phyloP scores from a whole-genome alignment of 2,888 invertebrate genomes.

The Melieria picta region DNA sequence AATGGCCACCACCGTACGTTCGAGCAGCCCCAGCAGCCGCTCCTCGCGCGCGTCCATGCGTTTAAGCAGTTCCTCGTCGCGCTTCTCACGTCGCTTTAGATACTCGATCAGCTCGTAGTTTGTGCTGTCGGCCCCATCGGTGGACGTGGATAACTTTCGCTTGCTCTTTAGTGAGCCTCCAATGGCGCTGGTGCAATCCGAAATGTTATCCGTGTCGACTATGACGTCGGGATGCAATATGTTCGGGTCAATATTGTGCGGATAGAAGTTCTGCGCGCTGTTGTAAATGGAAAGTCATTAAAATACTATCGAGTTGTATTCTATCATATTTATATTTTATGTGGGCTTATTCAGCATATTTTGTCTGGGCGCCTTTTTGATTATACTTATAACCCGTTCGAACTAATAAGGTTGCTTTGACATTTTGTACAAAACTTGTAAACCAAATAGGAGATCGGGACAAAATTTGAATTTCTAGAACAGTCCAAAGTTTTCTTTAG shows the following conservation, averaged over 20 bases:
- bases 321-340: too few relatives aligned
- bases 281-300: too few relatives aligned
- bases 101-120: conserved; percentile 66
- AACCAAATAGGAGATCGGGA: too few relatives aligned
- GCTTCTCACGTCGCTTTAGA: conserved; percentile 63
- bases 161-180: conserved; percentile 56
- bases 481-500: too few relatives aligned
- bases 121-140: conserved; percentile 63
- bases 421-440: too few relatives aligned
- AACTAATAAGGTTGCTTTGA: too few relatives aligned
- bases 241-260: conserved; percentile 60
- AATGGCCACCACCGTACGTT: conserved; percentile 64
- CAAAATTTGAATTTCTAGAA: too few relatives aligned
- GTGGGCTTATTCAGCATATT: too few relatives aligned
- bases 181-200: conserved; percentile 56
- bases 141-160: conserved; percentile 64
- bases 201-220: conserved; percentile 64
- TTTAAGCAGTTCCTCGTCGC: conserved; percentile 63
- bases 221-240: conserved; percentile 66
- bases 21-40: conserved; percentile 60
- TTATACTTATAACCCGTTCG: too few relatives aligned
- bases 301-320: too few relatives aligned
- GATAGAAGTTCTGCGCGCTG: conserved; percentile 62
- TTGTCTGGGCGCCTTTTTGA: too few relatives aligned
- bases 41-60: conserved; percentile 66